Evolutionary conservation across 1,140 invertebrate species (phyloP), one percentile per base, ranked within the genome.

Genomic region (Cephus cinctus): DNA sequence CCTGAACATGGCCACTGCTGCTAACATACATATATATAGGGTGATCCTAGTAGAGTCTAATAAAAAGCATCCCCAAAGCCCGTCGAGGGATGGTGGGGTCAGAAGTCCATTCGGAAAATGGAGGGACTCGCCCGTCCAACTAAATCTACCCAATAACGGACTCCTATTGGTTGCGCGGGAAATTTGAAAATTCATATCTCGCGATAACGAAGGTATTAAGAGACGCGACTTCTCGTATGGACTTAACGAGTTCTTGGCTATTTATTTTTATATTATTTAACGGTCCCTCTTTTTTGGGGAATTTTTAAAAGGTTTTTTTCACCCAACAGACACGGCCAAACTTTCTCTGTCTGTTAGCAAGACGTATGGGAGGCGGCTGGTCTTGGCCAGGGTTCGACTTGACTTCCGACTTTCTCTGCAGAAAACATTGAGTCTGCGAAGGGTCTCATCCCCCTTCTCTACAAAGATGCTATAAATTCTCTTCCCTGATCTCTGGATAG

Each of bases 81-180:
- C 57, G 43, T 41, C 56, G 50, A 58, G 52, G 55, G 57, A 58
- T 56, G 51, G 63, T 8, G 55, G 71, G 71, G 73, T 75, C 73
- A 75, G 67, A 75, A 76, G 73, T 75, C 73, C 73, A 75, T 76
- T 75, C 69, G 73, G 70, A 73, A 75, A 75, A 75, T 75, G 70
- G 70, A 74, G 68, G 71, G 70, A 73, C 67, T 57, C 40, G 19
- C 54, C 68, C 68, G 70, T 69, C 70, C 72, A 73, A 75, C 67
- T 74, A 75, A 75, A 76, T 75, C 73, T 71, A 73, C 64, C 62
- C 69, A 60, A 75, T 74, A 70, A 59, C 59, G 73, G 19, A 51
- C 44, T 71, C 51, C 65, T 65, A 76, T 76, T 76, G 71, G 45
- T 12, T 20, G 8, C 2, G 1, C 8, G 12, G 16, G 16, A 4